Evolutionary conservation across 1,140 invertebrate genomes (phyloP).

Genomic region (Physella acuta): DNA sequence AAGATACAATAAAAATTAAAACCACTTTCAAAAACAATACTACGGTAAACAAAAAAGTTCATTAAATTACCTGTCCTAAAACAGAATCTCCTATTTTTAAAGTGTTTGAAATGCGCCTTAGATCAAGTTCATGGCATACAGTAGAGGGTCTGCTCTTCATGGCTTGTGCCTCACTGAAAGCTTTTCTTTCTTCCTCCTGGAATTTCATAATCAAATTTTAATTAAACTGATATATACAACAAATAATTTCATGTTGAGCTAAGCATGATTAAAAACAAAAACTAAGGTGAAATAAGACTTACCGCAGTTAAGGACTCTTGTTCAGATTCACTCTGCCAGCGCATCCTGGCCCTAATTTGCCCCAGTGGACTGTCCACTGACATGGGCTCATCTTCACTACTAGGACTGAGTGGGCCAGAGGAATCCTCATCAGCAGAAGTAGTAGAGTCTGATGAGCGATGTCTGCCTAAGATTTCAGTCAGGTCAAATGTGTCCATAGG

Average conservation of each 20-base stretch:
- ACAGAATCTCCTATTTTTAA: constrained; percentile 57
- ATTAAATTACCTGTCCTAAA: constrained; percentile 58
- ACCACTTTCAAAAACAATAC: background rate
- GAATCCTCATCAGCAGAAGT: constrained; percentile 30
- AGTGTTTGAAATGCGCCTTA: constrained; percentile 46
- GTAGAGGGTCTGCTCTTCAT: constrained; percentile 59
- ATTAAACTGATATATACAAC: background rate
- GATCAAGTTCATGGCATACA: constrained; percentile 60
- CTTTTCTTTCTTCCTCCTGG: constrained; percentile 53
- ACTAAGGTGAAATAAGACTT: constrained; percentile 1
- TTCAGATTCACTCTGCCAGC: constrained; percentile 51
- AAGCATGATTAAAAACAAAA: background rate
- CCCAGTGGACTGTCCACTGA: constrained; percentile 39
- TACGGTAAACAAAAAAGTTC: background rate
- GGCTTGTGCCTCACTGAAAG: constrained; percentile 33
- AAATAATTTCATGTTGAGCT: background rate
- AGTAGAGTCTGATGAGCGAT: constrained; percentile 38
- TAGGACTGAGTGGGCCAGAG: constrained; percentile 26
- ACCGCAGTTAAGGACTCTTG: constrained; percentile 37
- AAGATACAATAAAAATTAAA: background rate
- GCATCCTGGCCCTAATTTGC: constrained; percentile 27
- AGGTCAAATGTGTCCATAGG: constrained; percentile 46
- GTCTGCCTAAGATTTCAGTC: constrained; percentile 44
- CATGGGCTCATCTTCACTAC: constrained; percentile 49
- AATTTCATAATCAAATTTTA: background rate